These are phyloP conservation scores for Trissolcus japonicus DNA, from an alignment of 2,888 invertebrate genomes.

Conservation along the genomic window DNA sequence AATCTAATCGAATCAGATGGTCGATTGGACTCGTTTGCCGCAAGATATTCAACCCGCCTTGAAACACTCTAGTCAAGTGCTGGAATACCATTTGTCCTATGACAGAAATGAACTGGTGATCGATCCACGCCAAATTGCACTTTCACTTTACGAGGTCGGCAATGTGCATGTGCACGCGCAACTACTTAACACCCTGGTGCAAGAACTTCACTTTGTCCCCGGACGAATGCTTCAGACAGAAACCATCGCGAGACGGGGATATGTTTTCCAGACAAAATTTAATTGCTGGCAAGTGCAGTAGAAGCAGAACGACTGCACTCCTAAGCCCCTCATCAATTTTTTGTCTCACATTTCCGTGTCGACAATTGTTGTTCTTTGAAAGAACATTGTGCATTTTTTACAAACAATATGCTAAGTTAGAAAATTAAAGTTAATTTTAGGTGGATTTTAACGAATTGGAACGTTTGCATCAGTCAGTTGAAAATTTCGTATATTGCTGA, in stretches of 20 bases:
- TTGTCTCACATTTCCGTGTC: background rate
- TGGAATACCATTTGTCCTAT: constrained; percentile 34
- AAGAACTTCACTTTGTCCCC: constrained; percentile 39
- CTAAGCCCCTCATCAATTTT: constrained; percentile 21
- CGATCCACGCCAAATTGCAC: constrained; percentile 49
- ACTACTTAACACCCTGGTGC: constrained; percentile 47
- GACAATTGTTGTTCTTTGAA: constrained; percentile 8
- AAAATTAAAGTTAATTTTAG: background rate
- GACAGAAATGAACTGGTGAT: constrained; percentile 39
- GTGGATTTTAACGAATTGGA: background rate
- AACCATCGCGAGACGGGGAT: constrained; percentile 36
- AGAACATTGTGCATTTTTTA: too few relatives aligned
- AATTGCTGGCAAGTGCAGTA: constrained; percentile 39
- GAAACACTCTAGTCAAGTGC: constrained; percentile 5
- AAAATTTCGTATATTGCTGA: background rate
- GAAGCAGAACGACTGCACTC: constrained; percentile 18
- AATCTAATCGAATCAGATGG: constrained; percentile 16
- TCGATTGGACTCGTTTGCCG: constrained; percentile 2
- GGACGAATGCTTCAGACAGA: constrained; percentile 51
- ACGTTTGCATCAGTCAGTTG: background rate
- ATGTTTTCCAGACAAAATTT: constrained; percentile 51
- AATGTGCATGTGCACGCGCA: constrained; percentile 51
- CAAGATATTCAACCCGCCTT: background rate
- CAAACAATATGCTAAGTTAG: too few relatives aligned
- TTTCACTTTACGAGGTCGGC: constrained; percentile 36